Evolutionary conservation across 2,888 invertebrate genomes (phyloP).

Genomic region (Clitarchus hookeri): DNA sequence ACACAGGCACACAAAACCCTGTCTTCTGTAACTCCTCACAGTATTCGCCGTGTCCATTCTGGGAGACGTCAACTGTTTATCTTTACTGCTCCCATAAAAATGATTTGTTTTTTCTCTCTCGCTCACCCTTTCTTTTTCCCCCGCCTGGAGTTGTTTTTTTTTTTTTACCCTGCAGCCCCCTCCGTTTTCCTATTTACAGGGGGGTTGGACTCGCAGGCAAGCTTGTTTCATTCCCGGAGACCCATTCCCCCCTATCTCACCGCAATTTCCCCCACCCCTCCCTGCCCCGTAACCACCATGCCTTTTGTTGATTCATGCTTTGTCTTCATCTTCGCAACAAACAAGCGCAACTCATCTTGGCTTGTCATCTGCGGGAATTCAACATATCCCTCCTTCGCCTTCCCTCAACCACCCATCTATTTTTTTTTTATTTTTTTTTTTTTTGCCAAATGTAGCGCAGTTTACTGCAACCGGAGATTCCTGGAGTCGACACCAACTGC

Average conservation of each 20-base stretch:
- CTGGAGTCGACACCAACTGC: background rate
- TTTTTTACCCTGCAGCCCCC: background rate
- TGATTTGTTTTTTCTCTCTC: conserved; percentile 36
- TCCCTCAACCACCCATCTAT: background rate
- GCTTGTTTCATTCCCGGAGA: background rate
- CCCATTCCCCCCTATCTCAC: background rate
- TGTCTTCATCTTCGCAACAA: conserved; percentile 33
- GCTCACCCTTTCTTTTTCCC: background rate
- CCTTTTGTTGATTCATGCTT: conserved; percentile 32
- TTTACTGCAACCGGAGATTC: background rate
- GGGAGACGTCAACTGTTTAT: conserved; percentile 38
- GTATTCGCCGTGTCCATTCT: conserved; percentile 30
- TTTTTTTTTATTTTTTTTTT: no score
- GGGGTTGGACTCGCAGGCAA: background rate
- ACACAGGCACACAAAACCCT: no score
- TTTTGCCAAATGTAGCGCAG: background rate
- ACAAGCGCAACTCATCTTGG: conserved; percentile 10
- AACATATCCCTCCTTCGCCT: background rate
- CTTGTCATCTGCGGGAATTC: conserved; percentile 14
- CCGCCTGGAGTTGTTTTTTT: background rate
- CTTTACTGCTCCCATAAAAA: conserved; percentile 39
- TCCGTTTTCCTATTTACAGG: background rate
- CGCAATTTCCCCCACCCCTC: background rate
- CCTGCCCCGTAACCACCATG: background rate
- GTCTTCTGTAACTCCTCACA: no score